Evolutionary conservation across 2,888 invertebrate species (phyloP).

Genomic region (Arctia plantaginis): DNA sequence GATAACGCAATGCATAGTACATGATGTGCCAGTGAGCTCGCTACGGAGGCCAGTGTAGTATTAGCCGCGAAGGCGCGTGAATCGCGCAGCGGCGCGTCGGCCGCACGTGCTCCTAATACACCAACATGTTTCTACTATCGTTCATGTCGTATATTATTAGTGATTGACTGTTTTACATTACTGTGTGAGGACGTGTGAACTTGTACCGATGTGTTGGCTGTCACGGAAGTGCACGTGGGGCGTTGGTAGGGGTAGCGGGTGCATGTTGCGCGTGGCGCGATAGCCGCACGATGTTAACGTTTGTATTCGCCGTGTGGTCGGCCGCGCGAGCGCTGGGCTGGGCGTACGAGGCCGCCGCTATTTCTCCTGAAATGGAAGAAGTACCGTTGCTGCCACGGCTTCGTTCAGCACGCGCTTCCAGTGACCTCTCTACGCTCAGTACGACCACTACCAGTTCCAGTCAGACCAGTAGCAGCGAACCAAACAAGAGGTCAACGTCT

Average conservation of each 20-base stretch:
- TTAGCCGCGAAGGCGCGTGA: slow-evolving; percentile 75
- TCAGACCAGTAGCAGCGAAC: slow-evolving; percentile 79
- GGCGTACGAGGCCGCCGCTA: slow-evolving; percentile 67
- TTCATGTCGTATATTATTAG: slow-evolving; percentile 43
- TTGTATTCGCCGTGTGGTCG: slow-evolving; percentile 88
- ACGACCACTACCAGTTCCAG: slow-evolving; percentile 83
- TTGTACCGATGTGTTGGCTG: slow-evolving; percentile 68
- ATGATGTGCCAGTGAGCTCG: slow-evolving; percentile 64
- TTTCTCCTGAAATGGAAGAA: slow-evolving; percentile 77
- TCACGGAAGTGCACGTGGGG: slow-evolving; percentile 64
- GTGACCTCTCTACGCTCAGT: slow-evolving; percentile 83
- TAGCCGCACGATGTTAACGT: slow-evolving; percentile 86
- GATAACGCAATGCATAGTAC: slow-evolving; percentile 73
- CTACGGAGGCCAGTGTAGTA: slow-evolving; percentile 71
- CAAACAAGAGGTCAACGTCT: slow-evolving; percentile 78
- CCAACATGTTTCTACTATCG: slow-evolving; percentile 47
- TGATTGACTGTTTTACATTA: slow-evolving; percentile 57
- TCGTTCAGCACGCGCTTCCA: slow-evolving; percentile 82
- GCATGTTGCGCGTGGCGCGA: slow-evolving; percentile 69
- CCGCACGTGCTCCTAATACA: slow-evolving; percentile 68
- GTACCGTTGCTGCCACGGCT: slow-evolving; percentile 78
- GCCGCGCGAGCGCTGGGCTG: slow-evolving; percentile 87
- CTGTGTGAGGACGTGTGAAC: slow-evolving; percentile 59
- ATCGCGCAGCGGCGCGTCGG: slow-evolving; percentile 61
- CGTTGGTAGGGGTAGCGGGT: slow-evolving; percentile 70